A percentile compares a stretch with the other conserved stretches of the same genome.
Evolutionary conservation across 1,140 invertebrate genomes (phyloP).

Genomic region (Trichomalopsis sarcophagae): DNA sequence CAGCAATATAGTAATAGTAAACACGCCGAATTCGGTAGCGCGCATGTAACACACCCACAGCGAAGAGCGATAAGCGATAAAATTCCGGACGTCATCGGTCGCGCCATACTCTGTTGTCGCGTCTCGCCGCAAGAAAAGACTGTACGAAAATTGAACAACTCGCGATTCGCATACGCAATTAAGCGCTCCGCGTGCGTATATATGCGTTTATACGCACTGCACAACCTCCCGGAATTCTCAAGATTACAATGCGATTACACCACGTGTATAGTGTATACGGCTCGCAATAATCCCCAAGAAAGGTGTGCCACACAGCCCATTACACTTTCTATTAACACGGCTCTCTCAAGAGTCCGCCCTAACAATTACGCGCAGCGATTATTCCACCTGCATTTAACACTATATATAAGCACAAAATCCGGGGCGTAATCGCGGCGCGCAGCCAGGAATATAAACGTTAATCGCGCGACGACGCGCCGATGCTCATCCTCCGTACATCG

Average conservation of each 20-base stretch:
- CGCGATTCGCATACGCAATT: not conserved
- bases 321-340: constrained; percentile 18
- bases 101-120: not conserved
- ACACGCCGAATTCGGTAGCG: too few species aligned
- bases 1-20: too few species aligned
- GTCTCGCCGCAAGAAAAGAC: not conserved
- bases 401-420: not conserved
- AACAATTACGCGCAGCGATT: constrained; percentile 20
- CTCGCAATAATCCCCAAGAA: not conserved
- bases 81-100: not conserved
- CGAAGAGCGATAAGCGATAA: not conserved
- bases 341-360: not conserved
- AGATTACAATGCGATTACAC: not conserved
- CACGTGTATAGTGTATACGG: not conserved
- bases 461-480: not conserved
- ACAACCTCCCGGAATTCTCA: not conserved
- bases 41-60: not conserved
- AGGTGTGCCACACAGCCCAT: not conserved
- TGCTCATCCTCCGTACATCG: not conserved
- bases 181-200: not conserved
- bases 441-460: not conserved
- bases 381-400: not conserved
- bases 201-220: not conserved
- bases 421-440: not conserved
- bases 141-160: not conserved